Conservation (phyloP, 2,797 vertebrate species). For the Gambusia yucatana region DNA sequence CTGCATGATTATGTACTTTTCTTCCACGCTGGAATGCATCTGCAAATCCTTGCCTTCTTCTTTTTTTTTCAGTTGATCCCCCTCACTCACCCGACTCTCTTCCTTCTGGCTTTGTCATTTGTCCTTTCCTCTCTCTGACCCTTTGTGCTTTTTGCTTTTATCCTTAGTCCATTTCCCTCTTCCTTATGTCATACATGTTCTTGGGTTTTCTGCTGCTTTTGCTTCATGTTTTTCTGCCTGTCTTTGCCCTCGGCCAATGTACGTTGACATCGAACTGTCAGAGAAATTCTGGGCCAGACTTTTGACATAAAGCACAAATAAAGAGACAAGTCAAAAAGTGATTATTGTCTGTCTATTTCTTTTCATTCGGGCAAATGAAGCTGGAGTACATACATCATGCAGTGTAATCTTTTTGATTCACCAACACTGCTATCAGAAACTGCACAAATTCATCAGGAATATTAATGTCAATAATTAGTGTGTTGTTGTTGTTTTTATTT, state of each 20-base stretch:
- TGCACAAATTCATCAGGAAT: neutral
- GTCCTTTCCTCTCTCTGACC: neutral
- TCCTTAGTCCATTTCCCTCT: neutral
- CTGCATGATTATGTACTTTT: constrained; percentile 36
- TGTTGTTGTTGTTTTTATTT: too few species aligned
- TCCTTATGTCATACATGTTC: neutral
- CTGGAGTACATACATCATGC: neutral
- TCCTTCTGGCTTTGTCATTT: neutral
- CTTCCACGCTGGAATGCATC: constrained; percentile 31
- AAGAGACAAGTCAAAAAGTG: neutral
- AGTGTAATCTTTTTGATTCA: neutral
- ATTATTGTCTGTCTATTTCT: neutral
- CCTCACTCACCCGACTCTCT: neutral
- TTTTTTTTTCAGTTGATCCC: neutral
- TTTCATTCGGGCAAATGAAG: neutral
- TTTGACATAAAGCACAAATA: neutral
- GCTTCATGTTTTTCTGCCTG: neutral
- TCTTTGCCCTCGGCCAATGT: neutral
- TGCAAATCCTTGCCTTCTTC: neutral
- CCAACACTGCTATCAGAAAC: neutral
- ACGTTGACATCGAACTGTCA: neutral
- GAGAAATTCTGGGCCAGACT: neutral
- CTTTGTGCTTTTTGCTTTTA: neutral
- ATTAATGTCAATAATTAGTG: neutral
- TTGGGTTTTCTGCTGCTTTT: neutral